Evolutionary conservation across 1,140 invertebrate genomes (phyloP).

Genomic region (Pissodes strobi): DNA sequence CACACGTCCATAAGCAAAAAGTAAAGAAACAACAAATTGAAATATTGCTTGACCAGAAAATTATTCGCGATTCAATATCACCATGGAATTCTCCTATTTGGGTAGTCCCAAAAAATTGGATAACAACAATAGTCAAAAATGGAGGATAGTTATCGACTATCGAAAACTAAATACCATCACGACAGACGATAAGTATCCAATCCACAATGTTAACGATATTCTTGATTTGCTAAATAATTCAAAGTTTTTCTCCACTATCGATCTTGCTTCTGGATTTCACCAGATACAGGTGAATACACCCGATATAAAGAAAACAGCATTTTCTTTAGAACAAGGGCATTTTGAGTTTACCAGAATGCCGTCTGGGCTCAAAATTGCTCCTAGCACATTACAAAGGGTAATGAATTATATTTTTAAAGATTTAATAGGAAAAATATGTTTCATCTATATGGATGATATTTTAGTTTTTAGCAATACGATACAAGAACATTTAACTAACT

Average conservation of each 20-base stretch:
- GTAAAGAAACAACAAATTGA: not conserved
- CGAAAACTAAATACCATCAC: not conserved
- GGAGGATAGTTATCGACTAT: not conserved
- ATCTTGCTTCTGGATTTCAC: too few species aligned
- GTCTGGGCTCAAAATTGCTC: constrained; percentile 54
- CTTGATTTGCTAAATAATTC: too few species aligned
- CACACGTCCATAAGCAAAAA: not conserved
- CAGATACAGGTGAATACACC: too few species aligned
- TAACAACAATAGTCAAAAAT: not conserved
- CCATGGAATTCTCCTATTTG: constrained; percentile 1
- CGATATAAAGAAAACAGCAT: constrained; percentile 57
- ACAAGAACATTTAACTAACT: not conserved
- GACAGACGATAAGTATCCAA: not conserved
- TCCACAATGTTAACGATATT: constrained; percentile 35
- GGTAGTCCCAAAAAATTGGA: not conserved
- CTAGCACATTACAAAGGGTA: constrained; percentile 55
- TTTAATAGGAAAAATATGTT: too few species aligned
- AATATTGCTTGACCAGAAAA: not conserved
- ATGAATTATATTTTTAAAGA: constrained; percentile 47
- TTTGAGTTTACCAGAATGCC: constrained; percentile 54
- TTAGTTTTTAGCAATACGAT: too few species aligned
- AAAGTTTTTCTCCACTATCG: too few species aligned
- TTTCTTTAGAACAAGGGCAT: constrained; percentile 49
- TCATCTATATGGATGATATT: too few species aligned
- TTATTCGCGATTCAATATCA: not conserved